A percentile compares a stretch with the other conserved stretches of the same genome.
Evolutionary conservation across 2,888 invertebrate genomes (phyloP).

Genomic region (Artemia sinica): DNA sequence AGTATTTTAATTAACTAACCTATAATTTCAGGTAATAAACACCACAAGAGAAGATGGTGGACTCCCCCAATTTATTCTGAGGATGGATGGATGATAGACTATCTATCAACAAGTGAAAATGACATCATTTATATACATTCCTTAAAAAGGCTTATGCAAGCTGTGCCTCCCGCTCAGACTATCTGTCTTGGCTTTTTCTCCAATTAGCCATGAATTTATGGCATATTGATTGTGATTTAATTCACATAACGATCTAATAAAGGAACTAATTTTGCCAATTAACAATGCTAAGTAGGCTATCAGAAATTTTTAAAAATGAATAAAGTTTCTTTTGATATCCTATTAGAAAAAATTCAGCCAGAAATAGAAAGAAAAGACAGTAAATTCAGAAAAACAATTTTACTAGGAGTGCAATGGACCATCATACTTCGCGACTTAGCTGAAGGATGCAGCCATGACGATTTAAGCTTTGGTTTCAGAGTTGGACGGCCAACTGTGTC

Average conservation of each 20-base stretch:
- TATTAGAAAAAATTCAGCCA: background rate
- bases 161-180: no score
- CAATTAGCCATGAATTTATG: no score
- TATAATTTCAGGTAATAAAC: background rate
- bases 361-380: background rate
- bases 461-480: conserved; percentile 29
- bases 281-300: background rate
- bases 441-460: conserved; percentile 28
- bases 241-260: background rate
- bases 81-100: no score
- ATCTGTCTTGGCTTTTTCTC: no score
- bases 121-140: no score
- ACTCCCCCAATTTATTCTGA: background rate
- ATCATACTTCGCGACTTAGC: conserved; percentile 27
- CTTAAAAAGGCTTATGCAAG: no score
- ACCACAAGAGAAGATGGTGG: conserved; percentile 2
- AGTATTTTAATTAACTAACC: background rate
- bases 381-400: background rate
- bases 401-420: background rate
- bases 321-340: background rate
- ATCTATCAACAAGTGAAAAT: no score
- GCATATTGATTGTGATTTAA: no score
- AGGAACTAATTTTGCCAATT: background rate
- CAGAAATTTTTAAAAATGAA: background rate
- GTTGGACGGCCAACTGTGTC: conserved; percentile 29